Conservation (phyloP, 2,888 invertebrate genomes). For the Petrolisthes cinctipes region DNA sequence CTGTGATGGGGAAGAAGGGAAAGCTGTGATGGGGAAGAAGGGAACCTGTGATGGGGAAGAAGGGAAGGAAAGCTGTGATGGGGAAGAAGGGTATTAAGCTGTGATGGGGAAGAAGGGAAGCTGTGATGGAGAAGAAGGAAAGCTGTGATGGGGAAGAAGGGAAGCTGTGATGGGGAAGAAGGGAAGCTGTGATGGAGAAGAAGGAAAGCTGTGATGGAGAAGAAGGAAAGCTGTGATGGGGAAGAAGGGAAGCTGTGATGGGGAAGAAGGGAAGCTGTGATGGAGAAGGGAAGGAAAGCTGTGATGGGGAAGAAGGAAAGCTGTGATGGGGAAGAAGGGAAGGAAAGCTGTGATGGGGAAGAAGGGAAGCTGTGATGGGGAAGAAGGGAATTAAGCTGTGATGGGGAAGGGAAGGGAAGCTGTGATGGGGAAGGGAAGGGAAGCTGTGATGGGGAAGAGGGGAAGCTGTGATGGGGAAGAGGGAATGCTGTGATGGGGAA, state of each 20-base stretch:
- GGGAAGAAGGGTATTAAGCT: not conserved
- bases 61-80: not conserved
- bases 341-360: not conserved
- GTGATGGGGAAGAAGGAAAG: not conserved
- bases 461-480: not conserved
- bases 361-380: not conserved
- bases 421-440: not conserved
- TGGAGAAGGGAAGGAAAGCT: not conserved
- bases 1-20: slow-evolving; percentile 10
- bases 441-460: not conserved
- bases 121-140: not conserved
- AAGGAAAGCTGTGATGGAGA: slow-evolving; percentile 13
- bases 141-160: not conserved
- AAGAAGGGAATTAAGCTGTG: not conserved
- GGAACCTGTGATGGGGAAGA: not conserved
- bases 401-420: slow-evolving; percentile 10
- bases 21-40: slow-evolving; percentile 15
- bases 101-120: not conserved
- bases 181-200: not conserved
- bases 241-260: not conserved
- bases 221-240: not conserved
- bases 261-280: not conserved
- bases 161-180: not conserved
- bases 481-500: not conserved
- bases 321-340: not conserved